Evolutionary conservation across 2,888 invertebrate species (phyloP).

Genomic region (Athripsodes cinereus): DNA sequence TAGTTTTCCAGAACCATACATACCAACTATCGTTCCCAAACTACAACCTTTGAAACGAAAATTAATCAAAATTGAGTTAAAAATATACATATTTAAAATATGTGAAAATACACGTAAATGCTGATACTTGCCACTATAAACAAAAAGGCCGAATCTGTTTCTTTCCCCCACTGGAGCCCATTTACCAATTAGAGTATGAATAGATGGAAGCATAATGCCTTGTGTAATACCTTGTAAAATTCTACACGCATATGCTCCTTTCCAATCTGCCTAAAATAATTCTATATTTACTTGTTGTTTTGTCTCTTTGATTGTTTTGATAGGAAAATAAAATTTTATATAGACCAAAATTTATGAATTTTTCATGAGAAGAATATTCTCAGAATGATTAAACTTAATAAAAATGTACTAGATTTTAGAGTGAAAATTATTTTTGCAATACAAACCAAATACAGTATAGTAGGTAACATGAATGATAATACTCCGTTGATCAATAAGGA

Average conservation of each 20-base stretch:
- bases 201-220: conserved; percentile 12
- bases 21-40: conserved; percentile 61
- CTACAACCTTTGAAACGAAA: conserved; percentile 49
- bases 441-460: neutral
- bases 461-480: neutral
- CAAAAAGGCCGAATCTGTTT: conserved; percentile 6
- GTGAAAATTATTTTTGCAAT: neutral
- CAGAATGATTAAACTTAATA: no score
- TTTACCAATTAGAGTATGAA: conserved; percentile 17
- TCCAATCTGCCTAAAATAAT: conserved; percentile 17
- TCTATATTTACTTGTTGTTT: no score
- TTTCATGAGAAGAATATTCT: no score
- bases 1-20: conserved; percentile 59
- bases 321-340: no score
- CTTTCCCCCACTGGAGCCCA: conserved; percentile 17
- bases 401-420: no score
- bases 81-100: neutral
- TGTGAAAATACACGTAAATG: no score
- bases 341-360: no score
- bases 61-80: neutral
- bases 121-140: neutral
- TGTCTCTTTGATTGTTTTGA: no score
- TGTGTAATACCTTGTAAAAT: conserved; percentile 12
- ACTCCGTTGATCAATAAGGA: conserved; percentile 55
- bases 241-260: conserved; percentile 9